Evolutionary conservation across 2,888 invertebrate genomes (phyloP).

Genomic region (Fragum fragum): DNA sequence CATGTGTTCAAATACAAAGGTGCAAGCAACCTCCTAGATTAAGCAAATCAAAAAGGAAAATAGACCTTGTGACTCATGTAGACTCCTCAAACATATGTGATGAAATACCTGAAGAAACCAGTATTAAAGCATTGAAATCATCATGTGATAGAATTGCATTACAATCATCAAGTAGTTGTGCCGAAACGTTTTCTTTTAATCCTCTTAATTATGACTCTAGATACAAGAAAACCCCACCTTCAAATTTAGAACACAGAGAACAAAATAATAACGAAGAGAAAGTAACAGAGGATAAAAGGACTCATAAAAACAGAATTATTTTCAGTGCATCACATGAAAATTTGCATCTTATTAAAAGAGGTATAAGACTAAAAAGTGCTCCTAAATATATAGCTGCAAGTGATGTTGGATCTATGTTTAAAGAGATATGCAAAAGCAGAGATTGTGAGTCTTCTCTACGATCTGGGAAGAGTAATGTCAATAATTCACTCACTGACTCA

Average conservation of each 20-base stretch:
- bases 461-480: no score
- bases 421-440: neutral
- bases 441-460: neutral
- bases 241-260: neutral
- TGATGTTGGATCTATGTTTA: slow-evolving; percentile 6
- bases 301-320: neutral
- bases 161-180: neutral
- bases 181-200: neutral
- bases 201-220: neutral
- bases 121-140: neutral
- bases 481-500: slow-evolving; percentile 10
- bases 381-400: neutral
- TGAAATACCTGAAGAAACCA: neutral
- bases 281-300: neutral
- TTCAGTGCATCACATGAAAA: neutral
- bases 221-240: neutral
- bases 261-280: neutral
- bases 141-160: neutral
- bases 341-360: neutral
- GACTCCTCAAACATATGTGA: neutral
- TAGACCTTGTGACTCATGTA: no score
- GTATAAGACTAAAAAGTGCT: neutral
- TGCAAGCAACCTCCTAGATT: neutral
- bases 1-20: neutral
- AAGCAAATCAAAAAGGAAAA: neutral